These are phyloP conservation scores for Amblyteles armatorius DNA, from an alignment of 2,888 invertebrate genomes.

Conservation along the genomic window DNA sequence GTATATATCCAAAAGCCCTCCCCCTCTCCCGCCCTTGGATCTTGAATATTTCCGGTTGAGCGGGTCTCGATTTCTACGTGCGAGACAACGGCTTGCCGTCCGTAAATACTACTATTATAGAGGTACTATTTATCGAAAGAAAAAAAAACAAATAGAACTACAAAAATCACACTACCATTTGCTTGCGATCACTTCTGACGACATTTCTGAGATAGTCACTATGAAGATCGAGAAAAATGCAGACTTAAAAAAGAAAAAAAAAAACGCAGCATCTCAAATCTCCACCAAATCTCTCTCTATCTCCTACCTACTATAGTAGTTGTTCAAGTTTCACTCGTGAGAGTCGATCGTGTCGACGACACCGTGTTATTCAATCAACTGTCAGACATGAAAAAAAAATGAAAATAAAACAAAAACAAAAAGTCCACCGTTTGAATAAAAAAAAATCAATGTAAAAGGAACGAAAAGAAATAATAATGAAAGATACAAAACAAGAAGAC, in stretches of 20 bases:
- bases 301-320: slow-evolving; percentile 21
- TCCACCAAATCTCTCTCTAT: slow-evolving; percentile 26
- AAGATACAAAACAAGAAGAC: slow-evolving; percentile 46
- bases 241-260: neutral
- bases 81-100: slow-evolving; percentile 58
- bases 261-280: neutral
- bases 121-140: slow-evolving; percentile 33
- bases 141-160: slow-evolving; percentile 39
- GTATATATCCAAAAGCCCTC: slow-evolving; percentile 53
- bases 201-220: slow-evolving; percentile 13
- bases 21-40: slow-evolving; percentile 33
- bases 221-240: neutral
- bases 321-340: slow-evolving; percentile 45
- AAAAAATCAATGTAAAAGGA: slow-evolving; percentile 44
- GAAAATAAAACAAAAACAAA: slow-evolving; percentile 14
- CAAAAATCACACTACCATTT: slow-evolving; percentile 4
- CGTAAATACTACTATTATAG: slow-evolving; percentile 53
- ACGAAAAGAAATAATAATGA: slow-evolving; percentile 34
- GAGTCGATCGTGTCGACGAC: slow-evolving; percentile 67
- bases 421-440: slow-evolving; percentile 21
- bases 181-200: slow-evolving; percentile 21
- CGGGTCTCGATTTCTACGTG: slow-evolving; percentile 56
- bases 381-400: slow-evolving; percentile 63
- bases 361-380: slow-evolving; percentile 37
- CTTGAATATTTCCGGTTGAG: slow-evolving; percentile 56